Percentiles rank a stretch among this genome's conserved stretches.
Evolutionary conservation across 2,888 invertebrate species (phyloP).

Genomic region (Plebejus melissa): DNA sequence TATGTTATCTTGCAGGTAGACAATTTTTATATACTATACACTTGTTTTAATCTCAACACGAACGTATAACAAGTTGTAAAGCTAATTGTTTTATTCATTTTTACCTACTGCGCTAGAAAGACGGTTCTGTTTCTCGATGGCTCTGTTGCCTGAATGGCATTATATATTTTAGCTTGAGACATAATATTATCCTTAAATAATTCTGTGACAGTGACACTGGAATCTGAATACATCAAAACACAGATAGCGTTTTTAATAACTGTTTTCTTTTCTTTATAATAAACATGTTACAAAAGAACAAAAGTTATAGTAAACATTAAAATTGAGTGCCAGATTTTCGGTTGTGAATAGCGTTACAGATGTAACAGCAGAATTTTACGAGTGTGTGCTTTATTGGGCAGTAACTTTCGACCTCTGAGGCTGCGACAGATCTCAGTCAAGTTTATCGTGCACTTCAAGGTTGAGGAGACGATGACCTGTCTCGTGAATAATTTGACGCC

Average conservation of each 20-base stretch:
- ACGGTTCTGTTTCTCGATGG: too few relatives aligned
- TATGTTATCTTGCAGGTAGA: neutral
- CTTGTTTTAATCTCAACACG: too few relatives aligned
- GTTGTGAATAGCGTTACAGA: constrained; percentile 6
- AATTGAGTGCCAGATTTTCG: constrained; percentile 1
- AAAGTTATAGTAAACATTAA: neutral
- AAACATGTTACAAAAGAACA: neutral
- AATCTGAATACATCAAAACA: too few relatives aligned
- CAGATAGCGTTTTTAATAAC: too few relatives aligned
- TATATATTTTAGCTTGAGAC: too few relatives aligned
- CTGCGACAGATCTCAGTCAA: constrained; percentile 17
- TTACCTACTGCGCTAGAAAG: too few relatives aligned
- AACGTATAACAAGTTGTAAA: too few relatives aligned
- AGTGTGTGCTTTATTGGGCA: constrained; percentile 20
- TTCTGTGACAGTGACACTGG: too few relatives aligned
- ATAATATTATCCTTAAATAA: too few relatives aligned
- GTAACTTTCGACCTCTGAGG: constrained; percentile 18
- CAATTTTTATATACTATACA: neutral
- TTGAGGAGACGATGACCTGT: constrained; percentile 15
- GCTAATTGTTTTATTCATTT: too few relatives aligned
- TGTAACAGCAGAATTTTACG: constrained; percentile 16
- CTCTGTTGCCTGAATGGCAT: too few relatives aligned
- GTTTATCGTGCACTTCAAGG: constrained; percentile 23
- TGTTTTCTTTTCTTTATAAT: too few relatives aligned
- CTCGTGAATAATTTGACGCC: constrained; percentile 10